Conservation (phyloP, 2,797 vertebrate species). For the Cygnus olor region DNA sequence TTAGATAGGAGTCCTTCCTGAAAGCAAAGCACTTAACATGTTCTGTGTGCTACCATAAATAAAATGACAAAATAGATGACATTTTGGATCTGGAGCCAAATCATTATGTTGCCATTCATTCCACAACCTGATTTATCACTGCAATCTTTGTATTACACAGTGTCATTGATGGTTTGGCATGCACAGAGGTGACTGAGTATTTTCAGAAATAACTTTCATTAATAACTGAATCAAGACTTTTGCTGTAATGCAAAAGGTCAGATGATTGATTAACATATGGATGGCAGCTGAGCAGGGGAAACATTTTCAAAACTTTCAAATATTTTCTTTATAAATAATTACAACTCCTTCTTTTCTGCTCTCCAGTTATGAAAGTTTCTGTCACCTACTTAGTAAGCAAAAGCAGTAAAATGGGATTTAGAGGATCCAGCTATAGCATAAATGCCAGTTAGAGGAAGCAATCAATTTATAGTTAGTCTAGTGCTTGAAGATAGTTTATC, state of each 20-base stretch:
- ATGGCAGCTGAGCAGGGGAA: background rate
- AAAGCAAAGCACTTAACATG: conserved; percentile 40
- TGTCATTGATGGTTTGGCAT: background rate
- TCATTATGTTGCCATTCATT: conserved; percentile 51
- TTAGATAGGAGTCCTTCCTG: conserved; percentile 14
- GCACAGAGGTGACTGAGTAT: background rate
- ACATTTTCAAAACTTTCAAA: background rate
- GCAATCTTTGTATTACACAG: conserved; percentile 33
- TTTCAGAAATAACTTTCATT: conserved; percentile 31
- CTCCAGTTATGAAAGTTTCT: background rate
- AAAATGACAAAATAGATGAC: conserved; percentile 61
- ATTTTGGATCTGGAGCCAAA: conserved; percentile 54
- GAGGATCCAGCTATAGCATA: background rate
- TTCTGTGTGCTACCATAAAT: background rate
- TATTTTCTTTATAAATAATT: background rate
- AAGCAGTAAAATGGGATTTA: background rate
- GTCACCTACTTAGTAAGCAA: background rate
- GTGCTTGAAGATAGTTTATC: conserved; percentile 15
- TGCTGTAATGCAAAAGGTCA: conserved; percentile 1
- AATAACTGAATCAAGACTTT: conserved; percentile 40
- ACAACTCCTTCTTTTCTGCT: background rate
- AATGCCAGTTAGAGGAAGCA: conserved; percentile 5
- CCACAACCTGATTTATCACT: background rate
- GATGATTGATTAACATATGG: background rate
- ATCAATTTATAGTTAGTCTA: background rate